Conservation (phyloP, 2,888 invertebrate genomes). For the Geophilus truncorum region DNA sequence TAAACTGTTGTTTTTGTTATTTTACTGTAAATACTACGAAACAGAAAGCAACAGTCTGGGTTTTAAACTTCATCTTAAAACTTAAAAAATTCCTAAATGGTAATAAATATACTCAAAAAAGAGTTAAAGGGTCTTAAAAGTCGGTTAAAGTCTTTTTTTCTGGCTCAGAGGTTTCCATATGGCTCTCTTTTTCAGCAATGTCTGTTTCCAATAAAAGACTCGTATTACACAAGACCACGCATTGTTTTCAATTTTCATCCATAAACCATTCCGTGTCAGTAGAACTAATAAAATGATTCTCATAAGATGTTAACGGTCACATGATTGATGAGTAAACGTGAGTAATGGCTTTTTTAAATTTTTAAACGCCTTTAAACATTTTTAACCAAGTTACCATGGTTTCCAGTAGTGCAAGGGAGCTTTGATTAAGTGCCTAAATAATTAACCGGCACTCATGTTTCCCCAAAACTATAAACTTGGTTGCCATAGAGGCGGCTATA, state of each 20-base stretch:
- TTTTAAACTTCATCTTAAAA: too few relatives aligned
- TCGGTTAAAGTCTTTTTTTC: not conserved
- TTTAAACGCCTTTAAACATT: too few relatives aligned
- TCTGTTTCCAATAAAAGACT: not conserved
- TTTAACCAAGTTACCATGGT: not conserved
- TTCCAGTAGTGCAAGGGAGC: too few relatives aligned
- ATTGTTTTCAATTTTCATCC: not conserved
- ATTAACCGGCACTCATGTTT: not conserved
- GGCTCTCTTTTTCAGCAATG: not conserved
- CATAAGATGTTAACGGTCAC: not conserved
- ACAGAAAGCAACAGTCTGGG: too few relatives aligned
- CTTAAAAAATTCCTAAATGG: not conserved
- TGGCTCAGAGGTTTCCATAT: not conserved
- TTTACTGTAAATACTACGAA: too few relatives aligned
- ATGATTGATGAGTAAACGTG: not conserved
- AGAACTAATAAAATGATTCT: not conserved
- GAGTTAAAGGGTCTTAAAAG: not conserved
- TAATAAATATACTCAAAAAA: not conserved
- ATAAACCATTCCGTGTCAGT: not conserved
- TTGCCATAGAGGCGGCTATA: not conserved
- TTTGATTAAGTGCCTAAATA: not conserved
- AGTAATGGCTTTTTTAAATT: too few relatives aligned
- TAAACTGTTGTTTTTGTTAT: too few relatives aligned
- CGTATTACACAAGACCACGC: not conserved
- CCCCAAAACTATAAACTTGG: not conserved